Evolutionary conservation across 2,797 vertebrate species (phyloP), one percentile per base, ranked within the genome.

Genomic region (Chaunax sp.): DNA sequence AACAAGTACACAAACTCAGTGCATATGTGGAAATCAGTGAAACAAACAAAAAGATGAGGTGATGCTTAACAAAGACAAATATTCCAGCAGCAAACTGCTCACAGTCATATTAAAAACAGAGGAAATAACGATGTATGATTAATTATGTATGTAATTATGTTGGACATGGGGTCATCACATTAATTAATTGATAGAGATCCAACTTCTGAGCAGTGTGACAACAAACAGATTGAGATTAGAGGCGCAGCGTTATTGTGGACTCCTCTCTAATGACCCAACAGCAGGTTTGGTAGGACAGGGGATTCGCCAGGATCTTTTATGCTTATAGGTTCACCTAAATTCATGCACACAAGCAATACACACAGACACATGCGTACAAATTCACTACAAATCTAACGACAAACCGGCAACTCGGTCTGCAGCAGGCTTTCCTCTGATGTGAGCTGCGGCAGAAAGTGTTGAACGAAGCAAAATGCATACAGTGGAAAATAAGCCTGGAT

Each of bases 231-330:
- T 41, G 72, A 86, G 83, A 90, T 88, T 79, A 87, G 75, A 88
- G 75, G 50, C 69, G 69, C 65, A 33, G 59, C 67, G 72, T 63
- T 43, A 68, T 67, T 26, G 38, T 65, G 66, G 75, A 61, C 69
- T 73, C 54, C 50, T 59, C 64, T 41, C 77, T 92, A 88, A 85
- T 87, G 83, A 89, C 88, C 73, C 77, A 59, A 15, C 54, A 56
- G 70, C 53, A 51, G 49, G n/a, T 90, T 64, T 52, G 37, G 43
- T 62, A 20, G 72, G 55, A 59, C 78, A 64, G 26, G 18, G 20
- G 57, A 62, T 74, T 30, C 47, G 69, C 52, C 43, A 61, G 25
- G 54, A 77, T 65, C 64, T 63, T 58, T 64, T 64, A 55, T 56
- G 45, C 44, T 64, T 44, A 62, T 50, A 47, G 41, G 35, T 45